A percentile compares a stretch with the other conserved stretches of the same genome.
Evolutionary conservation across 2,888 invertebrate genomes (phyloP).

Genomic region (Diplazon laetatorius): DNA sequence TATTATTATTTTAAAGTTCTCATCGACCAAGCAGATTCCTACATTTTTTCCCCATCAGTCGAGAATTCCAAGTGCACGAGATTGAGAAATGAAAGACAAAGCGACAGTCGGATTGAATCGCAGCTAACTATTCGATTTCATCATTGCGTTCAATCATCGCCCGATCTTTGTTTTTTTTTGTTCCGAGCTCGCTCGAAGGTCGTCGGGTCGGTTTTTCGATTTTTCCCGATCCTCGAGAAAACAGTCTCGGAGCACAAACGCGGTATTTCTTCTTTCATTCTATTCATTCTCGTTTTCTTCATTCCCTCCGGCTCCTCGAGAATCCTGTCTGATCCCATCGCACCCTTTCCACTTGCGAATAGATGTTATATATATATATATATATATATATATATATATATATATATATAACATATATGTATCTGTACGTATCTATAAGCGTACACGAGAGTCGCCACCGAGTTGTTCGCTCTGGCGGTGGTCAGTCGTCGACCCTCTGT

Average conservation of each 20-base stretch:
- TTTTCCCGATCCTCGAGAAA: conserved; percentile 42
- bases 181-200: too few species aligned
- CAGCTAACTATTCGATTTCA: conserved; percentile 44
- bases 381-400: too few species aligned
- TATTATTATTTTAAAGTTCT: too few species aligned
- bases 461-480: conserved; percentile 32
- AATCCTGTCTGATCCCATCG: conserved; percentile 34
- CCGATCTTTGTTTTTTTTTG: too few species aligned
- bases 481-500: conserved; percentile 44
- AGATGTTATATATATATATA: too few species aligned
- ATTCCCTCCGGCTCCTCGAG: conserved; percentile 23
- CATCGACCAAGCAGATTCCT: too few species aligned
- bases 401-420: not conserved
- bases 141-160: conserved; percentile 45
- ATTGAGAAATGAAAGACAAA: conserved; percentile 50
- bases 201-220: conserved; percentile 50
- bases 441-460: conserved; percentile 18
- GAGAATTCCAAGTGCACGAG: not conserved
- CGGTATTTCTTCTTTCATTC: conserved; percentile 16
- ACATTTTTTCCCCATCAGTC: not conserved
- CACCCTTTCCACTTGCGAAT: conserved; percentile 34
- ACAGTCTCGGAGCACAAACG: conserved; percentile 30
- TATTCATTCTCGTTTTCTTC: conserved; percentile 15
- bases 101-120: conserved; percentile 28
- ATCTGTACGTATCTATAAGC: not conserved